Evolutionary conservation across 2,888 invertebrate genomes (phyloP).

Genomic region (Thelaira solivaga): DNA sequence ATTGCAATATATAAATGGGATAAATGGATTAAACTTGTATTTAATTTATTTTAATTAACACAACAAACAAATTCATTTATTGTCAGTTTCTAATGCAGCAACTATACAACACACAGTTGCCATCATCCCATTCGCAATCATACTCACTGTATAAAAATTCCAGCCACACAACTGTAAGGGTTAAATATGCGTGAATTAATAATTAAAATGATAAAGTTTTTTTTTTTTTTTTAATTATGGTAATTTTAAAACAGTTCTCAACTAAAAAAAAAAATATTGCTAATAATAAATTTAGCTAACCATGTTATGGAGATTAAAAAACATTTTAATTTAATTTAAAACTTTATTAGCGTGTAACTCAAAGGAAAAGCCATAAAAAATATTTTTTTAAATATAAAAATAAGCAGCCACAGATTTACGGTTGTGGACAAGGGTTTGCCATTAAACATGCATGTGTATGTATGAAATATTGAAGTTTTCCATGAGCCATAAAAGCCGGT

Average conservation of each 20-base stretch:
- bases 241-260: background rate
- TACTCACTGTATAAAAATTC: no score
- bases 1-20: background rate
- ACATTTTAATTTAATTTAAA: slow-evolving; percentile 50
- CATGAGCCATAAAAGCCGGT: no score
- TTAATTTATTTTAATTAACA: slow-evolving; percentile 53
- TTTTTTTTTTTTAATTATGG: background rate
- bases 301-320: slow-evolving; percentile 32
- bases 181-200: background rate
- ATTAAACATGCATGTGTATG: no score
- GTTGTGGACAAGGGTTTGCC: no score
- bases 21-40: slow-evolving; percentile 27
- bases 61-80: slow-evolving; percentile 3
- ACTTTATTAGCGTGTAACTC: background rate
- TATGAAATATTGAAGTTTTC: no score
- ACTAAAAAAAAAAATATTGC: background rate
- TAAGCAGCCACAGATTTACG: no score
- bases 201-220: background rate
- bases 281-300: background rate
- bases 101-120: background rate
- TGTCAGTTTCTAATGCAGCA: background rate
- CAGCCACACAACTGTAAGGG: no score
- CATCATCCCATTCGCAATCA: no score
- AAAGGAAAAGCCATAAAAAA: background rate
- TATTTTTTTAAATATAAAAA: background rate